Conservation (phyloP, 2,797 vertebrate genomes). For the Darevskia nairensis region DNA sequence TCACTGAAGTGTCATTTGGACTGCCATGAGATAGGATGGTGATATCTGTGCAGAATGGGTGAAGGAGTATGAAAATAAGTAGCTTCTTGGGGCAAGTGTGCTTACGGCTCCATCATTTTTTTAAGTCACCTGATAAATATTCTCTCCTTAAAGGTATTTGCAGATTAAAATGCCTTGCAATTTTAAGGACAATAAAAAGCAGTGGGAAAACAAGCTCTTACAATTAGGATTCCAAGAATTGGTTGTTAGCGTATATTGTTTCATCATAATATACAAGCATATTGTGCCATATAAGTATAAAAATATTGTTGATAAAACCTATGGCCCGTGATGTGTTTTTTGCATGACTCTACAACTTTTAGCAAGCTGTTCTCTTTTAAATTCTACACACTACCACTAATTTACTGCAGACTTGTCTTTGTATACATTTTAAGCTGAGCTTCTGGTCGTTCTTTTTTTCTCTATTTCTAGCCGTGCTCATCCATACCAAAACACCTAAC, state of each 20-base stretch:
- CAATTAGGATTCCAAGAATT: neutral
- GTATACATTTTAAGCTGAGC: slow-evolving; percentile 25
- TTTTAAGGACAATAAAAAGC: neutral
- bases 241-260: neutral
- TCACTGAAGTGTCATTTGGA: neutral
- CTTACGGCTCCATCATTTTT: neutral
- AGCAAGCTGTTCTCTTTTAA: neutral
- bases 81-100: neutral
- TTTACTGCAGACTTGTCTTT: neutral
- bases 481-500: slow-evolving; percentile 94
- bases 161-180: neutral
- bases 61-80: neutral
- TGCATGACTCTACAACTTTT: neutral
- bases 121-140: neutral
- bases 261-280: neutral
- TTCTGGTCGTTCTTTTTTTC: slow-evolving; percentile 27
- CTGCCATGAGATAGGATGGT: neutral
- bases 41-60: too few relatives aligned
- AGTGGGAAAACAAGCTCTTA: neutral
- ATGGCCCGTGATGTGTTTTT: neutral
- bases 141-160: neutral
- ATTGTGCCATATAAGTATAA: slow-evolving; percentile 6
- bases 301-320: neutral
- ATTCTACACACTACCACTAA: neutral
- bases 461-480: slow-evolving; percentile 80